Evolutionary conservation across 2,797 vertebrate species (phyloP).

Genomic region (Anabas testudineus): DNA sequence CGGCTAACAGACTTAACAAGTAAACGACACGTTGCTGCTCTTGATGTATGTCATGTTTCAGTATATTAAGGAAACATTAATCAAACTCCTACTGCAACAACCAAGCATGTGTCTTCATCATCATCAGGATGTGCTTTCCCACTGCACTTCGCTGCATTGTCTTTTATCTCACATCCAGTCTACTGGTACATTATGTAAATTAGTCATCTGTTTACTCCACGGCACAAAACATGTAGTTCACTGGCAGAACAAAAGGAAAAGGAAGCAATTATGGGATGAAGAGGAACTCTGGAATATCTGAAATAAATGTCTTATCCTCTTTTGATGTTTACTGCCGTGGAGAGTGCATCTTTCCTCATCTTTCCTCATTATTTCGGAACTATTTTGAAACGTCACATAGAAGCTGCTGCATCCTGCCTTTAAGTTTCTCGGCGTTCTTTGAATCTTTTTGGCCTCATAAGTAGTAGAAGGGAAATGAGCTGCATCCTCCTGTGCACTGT

Average conservation of each 20-base stretch:
- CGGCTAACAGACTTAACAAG: not conserved
- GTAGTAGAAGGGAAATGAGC: not conserved
- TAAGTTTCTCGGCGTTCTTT: not conserved
- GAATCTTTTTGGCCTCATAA: not conserved
- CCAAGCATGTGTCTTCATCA: not conserved
- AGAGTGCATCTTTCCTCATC: not conserved
- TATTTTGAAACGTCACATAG: not conserved
- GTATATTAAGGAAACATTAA: not conserved
- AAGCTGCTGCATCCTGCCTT: not conserved
- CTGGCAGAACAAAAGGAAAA: constrained; percentile 22
- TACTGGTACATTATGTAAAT: constrained; percentile 41
- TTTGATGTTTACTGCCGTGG: constrained; percentile 29
- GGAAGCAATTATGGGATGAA: not conserved
- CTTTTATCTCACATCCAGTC: not conserved
- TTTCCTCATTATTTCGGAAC: constrained; percentile 33
- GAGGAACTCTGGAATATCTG: constrained; percentile 19
- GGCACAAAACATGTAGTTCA: constrained; percentile 34
- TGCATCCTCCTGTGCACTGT: not conserved
- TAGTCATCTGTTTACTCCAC: constrained; percentile 20
- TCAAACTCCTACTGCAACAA: not conserved
- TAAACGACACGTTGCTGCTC: not conserved
- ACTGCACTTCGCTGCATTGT: not conserved
- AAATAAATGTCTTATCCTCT: constrained; percentile 22
- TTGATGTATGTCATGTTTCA: not conserved
- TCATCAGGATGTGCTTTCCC: not conserved